phyloP scores from a whole-genome alignment of 2,888 invertebrate genomes.

The Adineta ricciae region DNA sequence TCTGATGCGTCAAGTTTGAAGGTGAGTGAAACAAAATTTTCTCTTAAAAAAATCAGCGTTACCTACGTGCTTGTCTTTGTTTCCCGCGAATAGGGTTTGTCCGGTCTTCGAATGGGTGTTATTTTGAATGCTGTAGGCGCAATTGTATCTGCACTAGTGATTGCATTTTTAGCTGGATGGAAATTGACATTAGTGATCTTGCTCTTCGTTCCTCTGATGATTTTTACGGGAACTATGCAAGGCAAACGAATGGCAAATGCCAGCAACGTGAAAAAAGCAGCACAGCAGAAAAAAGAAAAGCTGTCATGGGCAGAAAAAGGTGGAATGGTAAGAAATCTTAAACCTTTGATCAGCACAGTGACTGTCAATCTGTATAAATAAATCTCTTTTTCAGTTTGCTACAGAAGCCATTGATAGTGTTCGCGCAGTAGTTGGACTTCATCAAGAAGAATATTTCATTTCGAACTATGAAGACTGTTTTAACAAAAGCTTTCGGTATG shows the following conservation, averaged over 20 bases:
- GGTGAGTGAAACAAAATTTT: too few relatives aligned
- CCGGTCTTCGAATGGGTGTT: background rate
- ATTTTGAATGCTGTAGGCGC: background rate
- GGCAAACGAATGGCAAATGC: constrained; percentile 25
- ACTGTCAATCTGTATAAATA: background rate
- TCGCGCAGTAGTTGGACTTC: constrained; percentile 48
- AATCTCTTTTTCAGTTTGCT: constrained; percentile 40
- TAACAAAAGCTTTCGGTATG: background rate
- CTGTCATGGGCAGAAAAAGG: background rate
- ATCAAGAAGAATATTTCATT: constrained; percentile 42
- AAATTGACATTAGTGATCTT: constrained; percentile 55
- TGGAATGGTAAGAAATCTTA: background rate
- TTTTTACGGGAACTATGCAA: constrained; percentile 38
- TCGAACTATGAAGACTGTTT: background rate
- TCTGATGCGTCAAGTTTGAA: constrained; percentile 41
- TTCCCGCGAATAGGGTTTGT: background rate
- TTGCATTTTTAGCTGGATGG: constrained; percentile 54
- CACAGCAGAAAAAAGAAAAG: background rate
- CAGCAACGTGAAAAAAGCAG: background rate
- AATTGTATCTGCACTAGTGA: constrained; percentile 35
- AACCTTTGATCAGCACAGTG: background rate
- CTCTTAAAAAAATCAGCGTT: background rate
- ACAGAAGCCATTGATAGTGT: constrained; percentile 52
- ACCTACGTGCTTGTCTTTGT: too few relatives aligned
- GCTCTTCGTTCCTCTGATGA: constrained; percentile 53